A percentile compares a stretch with the other conserved stretches of the same genome.
Evolutionary conservation across 2,888 invertebrate species (phyloP).

Genomic region (Microctonus brassicae): DNA sequence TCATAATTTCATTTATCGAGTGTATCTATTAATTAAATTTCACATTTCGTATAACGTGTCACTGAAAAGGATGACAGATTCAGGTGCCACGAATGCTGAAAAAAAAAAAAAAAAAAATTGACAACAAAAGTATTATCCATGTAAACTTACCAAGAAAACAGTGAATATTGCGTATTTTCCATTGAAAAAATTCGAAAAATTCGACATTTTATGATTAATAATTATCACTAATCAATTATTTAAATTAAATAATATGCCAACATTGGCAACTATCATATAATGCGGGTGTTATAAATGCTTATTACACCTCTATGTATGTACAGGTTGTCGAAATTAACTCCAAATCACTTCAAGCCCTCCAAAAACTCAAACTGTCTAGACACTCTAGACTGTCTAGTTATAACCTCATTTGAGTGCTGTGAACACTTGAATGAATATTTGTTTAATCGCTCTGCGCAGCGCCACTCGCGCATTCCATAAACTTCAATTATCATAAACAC

Average conservation of each 20-base stretch:
- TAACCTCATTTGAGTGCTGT: too few relatives aligned
- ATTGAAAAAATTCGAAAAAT: constrained; percentile 57
- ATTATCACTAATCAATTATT: constrained; percentile 55
- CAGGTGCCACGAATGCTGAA: constrained; percentile 5
- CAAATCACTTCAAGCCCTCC: too few relatives aligned
- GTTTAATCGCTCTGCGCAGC: too few relatives aligned
- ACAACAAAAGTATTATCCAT: constrained; percentile 27
- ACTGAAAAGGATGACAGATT: constrained; percentile 39
- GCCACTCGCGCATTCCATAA: too few relatives aligned
- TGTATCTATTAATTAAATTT: neutral
- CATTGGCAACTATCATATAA: constrained; percentile 39
- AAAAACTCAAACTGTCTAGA: too few relatives aligned
- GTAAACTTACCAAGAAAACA: constrained; percentile 66
- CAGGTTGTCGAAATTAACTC: too few relatives aligned
- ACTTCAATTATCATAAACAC: too few relatives aligned
- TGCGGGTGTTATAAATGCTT: constrained; percentile 9
- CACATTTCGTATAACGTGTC: constrained; percentile 46
- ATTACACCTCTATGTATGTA: too few relatives aligned
- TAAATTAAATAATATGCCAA: constrained; percentile 54
- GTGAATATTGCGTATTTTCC: constrained; percentile 62
- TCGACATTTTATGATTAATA: constrained; percentile 64
- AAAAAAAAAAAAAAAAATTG: neutral
- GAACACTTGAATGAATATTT: too few relatives aligned
- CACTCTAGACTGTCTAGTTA: too few relatives aligned
- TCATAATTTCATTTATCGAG: neutral